phyloP scores from a whole-genome alignment of 2,888 invertebrate genomes.

The Archaeoteleia sp. region DNA sequence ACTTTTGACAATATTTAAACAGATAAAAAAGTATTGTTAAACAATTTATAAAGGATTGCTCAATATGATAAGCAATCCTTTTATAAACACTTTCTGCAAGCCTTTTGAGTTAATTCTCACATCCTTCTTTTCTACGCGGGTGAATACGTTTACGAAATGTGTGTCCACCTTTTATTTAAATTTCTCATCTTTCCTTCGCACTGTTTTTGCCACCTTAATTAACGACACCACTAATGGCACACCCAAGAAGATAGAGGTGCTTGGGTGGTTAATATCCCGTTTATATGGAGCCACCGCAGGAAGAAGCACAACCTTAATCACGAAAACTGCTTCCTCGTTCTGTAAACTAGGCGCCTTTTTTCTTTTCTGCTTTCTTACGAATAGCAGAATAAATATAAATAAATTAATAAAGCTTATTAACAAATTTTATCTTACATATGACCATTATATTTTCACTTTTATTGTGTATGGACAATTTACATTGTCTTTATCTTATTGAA shows the following conservation, averaged over 20 bases:
- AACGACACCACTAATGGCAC: slow-evolving; percentile 58
- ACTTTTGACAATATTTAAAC: too few species aligned
- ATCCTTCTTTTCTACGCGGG: too few species aligned
- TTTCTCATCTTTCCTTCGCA: slow-evolving; percentile 34
- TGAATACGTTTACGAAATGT: slow-evolving; percentile 6
- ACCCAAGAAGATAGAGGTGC: slow-evolving; percentile 52
- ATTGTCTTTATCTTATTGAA: too few species aligned
- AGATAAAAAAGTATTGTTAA: too few species aligned
- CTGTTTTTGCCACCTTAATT: slow-evolving; percentile 60
- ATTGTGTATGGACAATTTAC: too few species aligned
- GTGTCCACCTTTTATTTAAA: slow-evolving; percentile 27
- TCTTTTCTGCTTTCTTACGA: slow-evolving; percentile 19
- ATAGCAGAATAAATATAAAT: slow-evolving; percentile 30
- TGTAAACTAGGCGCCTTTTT: slow-evolving; percentile 31
- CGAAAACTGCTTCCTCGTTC: slow-evolving; percentile 38
- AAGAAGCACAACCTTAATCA: slow-evolving; percentile 43
- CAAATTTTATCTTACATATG: slow-evolving; percentile 2
- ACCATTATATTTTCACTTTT: too few species aligned
- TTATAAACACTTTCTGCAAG: too few species aligned
- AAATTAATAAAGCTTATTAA: slow-evolving; percentile 19
- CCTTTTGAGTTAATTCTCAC: too few species aligned
- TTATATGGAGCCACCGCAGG: slow-evolving; percentile 42
- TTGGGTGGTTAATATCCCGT: slow-evolving; percentile 45
- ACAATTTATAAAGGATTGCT: too few species aligned
- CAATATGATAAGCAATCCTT: too few species aligned